These are phyloP conservation scores for Ormyrus thymus DNA, from an alignment of 2,888 invertebrate species.

Conservation along the genomic window DNA sequence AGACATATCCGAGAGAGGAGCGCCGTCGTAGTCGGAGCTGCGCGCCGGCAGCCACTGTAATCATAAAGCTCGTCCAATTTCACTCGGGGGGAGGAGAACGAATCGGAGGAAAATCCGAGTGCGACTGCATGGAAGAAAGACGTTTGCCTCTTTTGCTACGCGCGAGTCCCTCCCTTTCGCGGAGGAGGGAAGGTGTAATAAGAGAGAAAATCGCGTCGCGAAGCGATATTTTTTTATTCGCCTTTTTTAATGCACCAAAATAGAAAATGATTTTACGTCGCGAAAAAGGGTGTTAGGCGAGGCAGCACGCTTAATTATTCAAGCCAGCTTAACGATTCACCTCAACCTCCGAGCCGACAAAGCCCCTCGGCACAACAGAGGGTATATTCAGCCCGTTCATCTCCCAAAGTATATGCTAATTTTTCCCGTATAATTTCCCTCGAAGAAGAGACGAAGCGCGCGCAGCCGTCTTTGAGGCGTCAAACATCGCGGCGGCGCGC, in stretches of 20 bases:
- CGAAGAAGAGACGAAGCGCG: background rate
- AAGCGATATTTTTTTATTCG: too few species aligned
- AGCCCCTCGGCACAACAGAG: too few species aligned
- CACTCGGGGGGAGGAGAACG: conserved; percentile 7
- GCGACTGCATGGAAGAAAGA: conserved; percentile 53
- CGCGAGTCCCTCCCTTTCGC: background rate
- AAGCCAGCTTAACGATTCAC: too few species aligned
- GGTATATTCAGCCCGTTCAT: background rate
- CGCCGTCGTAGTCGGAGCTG: background rate
- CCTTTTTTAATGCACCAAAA: too few species aligned
- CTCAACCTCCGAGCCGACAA: too few species aligned
- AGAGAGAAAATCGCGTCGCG: too few species aligned
- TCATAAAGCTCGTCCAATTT: conserved; percentile 54
- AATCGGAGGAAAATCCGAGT: conserved; percentile 57
- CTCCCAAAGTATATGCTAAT: conserved; percentile 12
- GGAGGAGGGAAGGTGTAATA: background rate
- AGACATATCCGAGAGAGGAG: conserved; percentile 20
- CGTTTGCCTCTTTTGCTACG: background rate
- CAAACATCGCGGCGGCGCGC: background rate
- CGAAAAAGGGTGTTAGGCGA: too few species aligned
- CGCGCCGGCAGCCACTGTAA: conserved; percentile 41
- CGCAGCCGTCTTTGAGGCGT: conserved; percentile 9
- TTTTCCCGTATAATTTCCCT: conserved; percentile 7
- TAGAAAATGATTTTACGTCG: too few species aligned
- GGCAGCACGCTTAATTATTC: too few species aligned